Conservation (phyloP, 2,888 invertebrate genomes). For the Brachyopa scutellaris region DNA sequence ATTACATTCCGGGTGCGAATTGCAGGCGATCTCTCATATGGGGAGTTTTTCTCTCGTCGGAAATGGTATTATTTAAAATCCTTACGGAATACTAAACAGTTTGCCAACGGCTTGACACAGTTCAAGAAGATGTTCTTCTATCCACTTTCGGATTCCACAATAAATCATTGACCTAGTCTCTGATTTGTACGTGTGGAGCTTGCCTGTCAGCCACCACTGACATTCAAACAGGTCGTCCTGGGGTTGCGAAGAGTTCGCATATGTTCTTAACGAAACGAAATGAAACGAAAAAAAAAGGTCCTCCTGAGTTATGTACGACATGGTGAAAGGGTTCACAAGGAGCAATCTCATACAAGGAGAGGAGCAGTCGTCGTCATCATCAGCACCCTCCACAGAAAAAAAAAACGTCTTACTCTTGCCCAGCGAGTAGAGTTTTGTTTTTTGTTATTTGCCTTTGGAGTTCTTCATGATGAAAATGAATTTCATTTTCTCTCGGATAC, state of each 20-base stretch:
- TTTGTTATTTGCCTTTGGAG: constrained; percentile 21
- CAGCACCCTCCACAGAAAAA: constrained; percentile 11
- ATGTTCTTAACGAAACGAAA: constrained; percentile 42
- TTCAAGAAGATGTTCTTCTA: constrained; percentile 66
- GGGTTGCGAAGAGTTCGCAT: constrained; percentile 34
- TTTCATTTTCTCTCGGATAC: constrained; percentile 66
- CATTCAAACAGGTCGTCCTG: constrained; percentile 68
- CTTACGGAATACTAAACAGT: constrained; percentile 68
- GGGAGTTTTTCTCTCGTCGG: constrained; percentile 33
- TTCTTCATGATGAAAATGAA: constrained; percentile 56
- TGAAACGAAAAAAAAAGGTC: constrained; percentile 3
- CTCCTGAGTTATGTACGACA: constrained; percentile 51
- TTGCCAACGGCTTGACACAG: constrained; percentile 71
- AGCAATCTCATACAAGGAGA: constrained; percentile 54
- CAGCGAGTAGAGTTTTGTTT: constrained; percentile 27
- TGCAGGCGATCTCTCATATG: constrained; percentile 57
- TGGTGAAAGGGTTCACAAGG: constrained; percentile 64
- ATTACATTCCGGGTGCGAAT: constrained; percentile 56
- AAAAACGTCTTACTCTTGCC: constrained; percentile 43
- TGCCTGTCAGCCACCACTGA: constrained; percentile 67
- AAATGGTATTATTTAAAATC: constrained; percentile 72
- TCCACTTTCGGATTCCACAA: constrained; percentile 61
- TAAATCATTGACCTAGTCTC: constrained; percentile 72
- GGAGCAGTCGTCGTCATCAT: constrained; percentile 22
- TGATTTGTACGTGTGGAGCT: constrained; percentile 72